A percentile compares a stretch with the other conserved stretches of the same genome.
Evolutionary conservation across 2,888 invertebrate genomes (phyloP).

Genomic region (Drosophila robusta): DNA sequence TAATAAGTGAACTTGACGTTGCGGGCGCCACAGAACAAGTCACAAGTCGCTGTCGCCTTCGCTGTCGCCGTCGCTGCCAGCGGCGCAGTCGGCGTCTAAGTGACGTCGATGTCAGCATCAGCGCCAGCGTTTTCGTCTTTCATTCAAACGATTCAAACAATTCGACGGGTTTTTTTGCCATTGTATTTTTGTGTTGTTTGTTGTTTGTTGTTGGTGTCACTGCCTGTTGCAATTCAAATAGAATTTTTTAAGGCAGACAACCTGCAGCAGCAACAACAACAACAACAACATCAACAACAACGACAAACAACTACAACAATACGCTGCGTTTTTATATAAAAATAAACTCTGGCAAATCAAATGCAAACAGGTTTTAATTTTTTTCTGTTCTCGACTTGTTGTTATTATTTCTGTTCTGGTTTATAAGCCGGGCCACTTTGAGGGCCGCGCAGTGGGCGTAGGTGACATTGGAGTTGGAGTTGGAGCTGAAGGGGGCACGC

Average conservation of each 20-base stretch:
- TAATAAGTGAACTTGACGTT: constrained; percentile 67
- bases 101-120: not conserved
- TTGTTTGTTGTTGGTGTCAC: constrained; percentile 44
- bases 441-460: constrained; percentile 28
- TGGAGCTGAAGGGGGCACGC: constrained; percentile 20
- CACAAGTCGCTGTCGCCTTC: constrained; percentile 36
- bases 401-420: constrained; percentile 10
- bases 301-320: constrained; percentile 3
- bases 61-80: not conserved
- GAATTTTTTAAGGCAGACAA: constrained; percentile 66
- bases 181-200: constrained; percentile 53
- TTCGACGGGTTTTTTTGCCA: constrained; percentile 38
- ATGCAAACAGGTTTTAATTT: constrained; percentile 62
- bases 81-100: constrained; percentile 11
- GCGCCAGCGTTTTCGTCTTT: constrained; percentile 49
- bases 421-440: constrained; percentile 40
- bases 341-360: constrained; percentile 55
- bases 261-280: constrained; percentile 20
- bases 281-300: constrained; percentile 4
- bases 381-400: constrained; percentile 13
- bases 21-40: constrained; percentile 49
- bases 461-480: constrained; percentile 20
- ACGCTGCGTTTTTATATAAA: constrained; percentile 32
- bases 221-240: constrained; percentile 70
- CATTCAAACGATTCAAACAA: constrained; percentile 68